Evolutionary conservation across 2,888 invertebrate species (phyloP).

Genomic region (Tholera decimalis): DNA sequence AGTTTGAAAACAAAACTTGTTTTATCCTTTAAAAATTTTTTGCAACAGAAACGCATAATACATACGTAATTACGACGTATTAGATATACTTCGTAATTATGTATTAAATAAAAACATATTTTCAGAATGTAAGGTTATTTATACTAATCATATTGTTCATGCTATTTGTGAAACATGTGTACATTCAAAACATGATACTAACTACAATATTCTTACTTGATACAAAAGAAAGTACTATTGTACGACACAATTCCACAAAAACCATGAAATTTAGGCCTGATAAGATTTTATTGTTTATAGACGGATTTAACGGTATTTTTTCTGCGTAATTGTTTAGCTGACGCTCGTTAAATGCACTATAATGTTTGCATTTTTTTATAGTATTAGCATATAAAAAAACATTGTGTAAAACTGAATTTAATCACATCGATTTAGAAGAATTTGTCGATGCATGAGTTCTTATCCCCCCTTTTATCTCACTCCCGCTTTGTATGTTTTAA

Average conservation of each 20-base stretch:
- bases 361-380: background rate
- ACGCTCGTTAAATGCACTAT: constrained; percentile 28
- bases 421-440: too few species aligned
- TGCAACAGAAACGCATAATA: too few species aligned
- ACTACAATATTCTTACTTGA: background rate
- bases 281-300: constrained; percentile 42
- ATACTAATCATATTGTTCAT: background rate
- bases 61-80: too few species aligned
- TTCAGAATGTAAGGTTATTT: constrained; percentile 1
- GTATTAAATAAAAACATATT: too few species aligned
- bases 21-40: background rate
- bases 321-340: constrained; percentile 48
- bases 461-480: too few species aligned
- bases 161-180: background rate
- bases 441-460: too few species aligned
- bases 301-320: constrained; percentile 35
- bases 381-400: background rate
- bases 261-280: constrained; percentile 26
- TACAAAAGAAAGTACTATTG: background rate
- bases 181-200: background rate
- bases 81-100: too few species aligned
- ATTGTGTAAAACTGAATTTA: background rate
- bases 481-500: too few species aligned
- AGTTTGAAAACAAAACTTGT: background rate
- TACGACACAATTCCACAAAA: background rate